Base-by-base conservation (phyloP, 2,113 vertebrate species). In the Xenotilapia leptura region DNA sequence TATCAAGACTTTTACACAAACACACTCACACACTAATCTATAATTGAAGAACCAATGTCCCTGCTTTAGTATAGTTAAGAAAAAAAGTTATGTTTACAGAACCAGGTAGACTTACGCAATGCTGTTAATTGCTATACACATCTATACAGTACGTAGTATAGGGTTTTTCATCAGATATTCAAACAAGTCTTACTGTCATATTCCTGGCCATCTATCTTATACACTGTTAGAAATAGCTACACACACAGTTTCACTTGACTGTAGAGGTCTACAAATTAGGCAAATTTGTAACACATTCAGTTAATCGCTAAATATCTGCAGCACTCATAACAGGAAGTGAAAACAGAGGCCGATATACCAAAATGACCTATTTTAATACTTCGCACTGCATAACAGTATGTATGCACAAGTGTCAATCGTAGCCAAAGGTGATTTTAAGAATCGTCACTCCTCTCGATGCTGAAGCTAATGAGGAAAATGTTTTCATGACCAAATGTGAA, bases 11-110 rank as follows among this genome's bases (percentile, higher is more conserved):
- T 89, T 85, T 68, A 90, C 80, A 90, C 77, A 77, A 47, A 77
- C 73, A 85, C 45, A 42, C 84, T 55, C 73, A 53, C 77, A 73
- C 31, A 85, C n/a, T 90, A 10, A 68, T 54, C 55, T 86, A 47
- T 38, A 80, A 79, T 60, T 77, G 79, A 77, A 82, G 89, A 87
- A 73, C 33, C 65, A 62, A 73, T 13, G 40, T 87, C 65, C 55
- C 84, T 89, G 86, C 54, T 62, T 82, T 3, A 85, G 33, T 79
- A 54, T 12, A 70, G 56, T 83, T 51, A 80, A 36, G 31, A 84
- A 68, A 87, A 91, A 82, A 83, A 90, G 80, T 84, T 77, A 83
- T 42, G 54, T 85, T 51, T 73, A 87, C 45, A 85, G 36, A 82
- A 21, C 86, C 90, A 54, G 68, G 83, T 77, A 85, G 84, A 86